A percentile compares a stretch with the other conserved stretches of the same genome.
These are phyloP conservation scores for Brachynemurus nebulosus DNA, from an alignment of 2,888 invertebrate genomes.

Conservation along the genomic window DNA sequence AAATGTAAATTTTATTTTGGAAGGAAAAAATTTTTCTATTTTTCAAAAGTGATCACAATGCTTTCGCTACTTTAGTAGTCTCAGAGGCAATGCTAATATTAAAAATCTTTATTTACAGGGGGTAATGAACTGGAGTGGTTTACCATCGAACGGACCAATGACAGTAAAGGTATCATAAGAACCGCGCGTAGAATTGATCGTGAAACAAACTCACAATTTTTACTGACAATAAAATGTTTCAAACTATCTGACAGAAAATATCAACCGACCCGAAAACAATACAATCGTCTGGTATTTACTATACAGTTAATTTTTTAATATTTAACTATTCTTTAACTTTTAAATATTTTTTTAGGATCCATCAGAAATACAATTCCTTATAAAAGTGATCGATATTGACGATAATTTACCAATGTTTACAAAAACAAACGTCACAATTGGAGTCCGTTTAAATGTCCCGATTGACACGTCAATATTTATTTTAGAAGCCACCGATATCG, in stretches of 20 bases:
- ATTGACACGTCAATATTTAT: slow-evolving; percentile 55
- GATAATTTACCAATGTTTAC: slow-evolving; percentile 59
- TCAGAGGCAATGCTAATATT: too few species aligned
- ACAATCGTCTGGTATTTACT: slow-evolving; percentile 44
- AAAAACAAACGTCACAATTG: slow-evolving; percentile 47
- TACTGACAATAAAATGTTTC: slow-evolving; percentile 56
- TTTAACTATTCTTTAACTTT: too few species aligned
- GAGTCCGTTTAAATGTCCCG: slow-evolving; percentile 60
- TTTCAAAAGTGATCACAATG: too few species aligned
- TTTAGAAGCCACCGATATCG: slow-evolving; percentile 50
- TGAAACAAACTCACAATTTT: slow-evolving; percentile 41
- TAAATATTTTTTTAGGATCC: slow-evolving; percentile 43
- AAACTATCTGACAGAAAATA: slow-evolving; percentile 32
- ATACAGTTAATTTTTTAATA: too few species aligned
- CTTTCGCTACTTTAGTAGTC: too few species aligned
- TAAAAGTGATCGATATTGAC: slow-evolving; percentile 55
- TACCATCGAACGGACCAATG: slow-evolving; percentile 43
- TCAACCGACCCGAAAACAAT: slow-evolving; percentile 35
- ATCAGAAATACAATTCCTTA: slow-evolving; percentile 48
- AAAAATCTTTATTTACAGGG: slow-evolving; percentile 28
- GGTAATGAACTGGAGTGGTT: slow-evolving; percentile 57
- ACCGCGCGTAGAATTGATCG: slow-evolving; percentile 50
- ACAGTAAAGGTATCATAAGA: slow-evolving; percentile 48
- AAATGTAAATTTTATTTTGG: too few species aligned
- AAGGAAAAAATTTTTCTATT: too few species aligned